phyloP scores from a whole-genome alignment of 2,888 invertebrate species.

The Cantharis flavilabris region DNA sequence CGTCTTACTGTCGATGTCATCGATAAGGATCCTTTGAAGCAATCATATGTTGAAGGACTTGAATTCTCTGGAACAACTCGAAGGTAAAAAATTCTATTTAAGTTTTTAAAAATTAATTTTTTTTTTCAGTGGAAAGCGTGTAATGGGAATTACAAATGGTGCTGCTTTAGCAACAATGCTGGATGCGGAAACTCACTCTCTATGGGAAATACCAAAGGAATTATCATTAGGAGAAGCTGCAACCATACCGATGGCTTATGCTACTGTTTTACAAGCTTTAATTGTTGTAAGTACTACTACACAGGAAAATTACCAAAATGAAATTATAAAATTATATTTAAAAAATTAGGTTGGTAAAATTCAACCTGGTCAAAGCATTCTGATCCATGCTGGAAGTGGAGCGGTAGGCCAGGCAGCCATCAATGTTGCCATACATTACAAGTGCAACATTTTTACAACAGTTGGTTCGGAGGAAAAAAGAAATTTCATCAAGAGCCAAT shows the following conservation, averaged over 20 bases:
- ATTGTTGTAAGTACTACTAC: constrained; percentile 34
- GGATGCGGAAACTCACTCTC: constrained; percentile 53
- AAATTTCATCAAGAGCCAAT: constrained; percentile 63
- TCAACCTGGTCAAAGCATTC: constrained; percentile 53
- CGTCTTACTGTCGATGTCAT: constrained; percentile 84
- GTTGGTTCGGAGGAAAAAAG: constrained; percentile 69
- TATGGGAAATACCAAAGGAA: constrained; percentile 59
- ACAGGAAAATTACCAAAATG: neutral
- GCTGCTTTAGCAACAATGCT: constrained; percentile 63
- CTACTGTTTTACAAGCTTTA: constrained; percentile 52
- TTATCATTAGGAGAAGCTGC: constrained; percentile 65
- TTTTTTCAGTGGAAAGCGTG: constrained; percentile 59
- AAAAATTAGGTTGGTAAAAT: constrained; percentile 34
- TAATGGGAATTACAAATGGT: constrained; percentile 57
- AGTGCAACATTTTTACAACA: constrained; percentile 71
- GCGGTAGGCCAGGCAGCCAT: constrained; percentile 81
- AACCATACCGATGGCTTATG: constrained; percentile 65
- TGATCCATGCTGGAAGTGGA: constrained; percentile 67
- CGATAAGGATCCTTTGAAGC: constrained; percentile 63
- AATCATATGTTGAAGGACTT: constrained; percentile 71
- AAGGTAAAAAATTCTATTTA: neutral
- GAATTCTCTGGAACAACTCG: constrained; percentile 64
- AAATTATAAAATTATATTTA: neutral
- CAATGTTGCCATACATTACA: constrained; percentile 66
- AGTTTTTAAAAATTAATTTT: constrained; percentile 56